Conservation (phyloP, 2,113 vertebrate species). For the Plestiodon gilberti region DNA sequence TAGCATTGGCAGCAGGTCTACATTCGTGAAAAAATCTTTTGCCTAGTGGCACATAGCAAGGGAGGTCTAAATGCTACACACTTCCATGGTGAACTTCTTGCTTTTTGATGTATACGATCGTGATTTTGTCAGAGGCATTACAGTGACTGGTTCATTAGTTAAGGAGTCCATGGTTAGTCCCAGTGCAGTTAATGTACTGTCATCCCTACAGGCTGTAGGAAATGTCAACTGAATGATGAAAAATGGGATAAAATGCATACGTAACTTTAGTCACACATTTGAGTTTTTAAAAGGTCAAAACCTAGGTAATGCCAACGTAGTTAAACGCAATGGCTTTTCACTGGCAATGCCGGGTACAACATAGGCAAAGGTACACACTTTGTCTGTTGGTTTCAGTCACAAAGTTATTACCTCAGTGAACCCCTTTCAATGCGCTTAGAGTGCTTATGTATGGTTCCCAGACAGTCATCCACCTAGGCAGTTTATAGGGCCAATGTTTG, state of each 20-base stretch:
- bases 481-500: neutral
- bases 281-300: neutral
- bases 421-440: neutral
- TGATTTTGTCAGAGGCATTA: neutral
- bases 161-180: neutral
- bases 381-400: neutral
- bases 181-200: neutral
- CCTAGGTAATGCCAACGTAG: neutral
- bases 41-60: neutral
- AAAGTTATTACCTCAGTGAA: neutral
- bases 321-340: neutral
- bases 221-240: conserved; percentile 16
- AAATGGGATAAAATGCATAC: neutral
- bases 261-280: neutral
- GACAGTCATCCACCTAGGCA: no score
- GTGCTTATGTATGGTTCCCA: neutral
- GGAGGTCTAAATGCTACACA: neutral
- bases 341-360: neutral
- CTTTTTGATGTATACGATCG: neutral
- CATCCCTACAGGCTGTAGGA: neutral
- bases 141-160: neutral
- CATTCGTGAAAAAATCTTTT: conserved; percentile 39
- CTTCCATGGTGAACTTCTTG: neutral
- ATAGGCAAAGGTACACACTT: neutral
- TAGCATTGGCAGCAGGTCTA: conserved; percentile 50